Percentiles rank a stretch among this genome's conserved stretches.
These are phyloP conservation scores for Cheilosia soror DNA, from an alignment of 2,888 invertebrate genomes.

Conservation along the genomic window DNA sequence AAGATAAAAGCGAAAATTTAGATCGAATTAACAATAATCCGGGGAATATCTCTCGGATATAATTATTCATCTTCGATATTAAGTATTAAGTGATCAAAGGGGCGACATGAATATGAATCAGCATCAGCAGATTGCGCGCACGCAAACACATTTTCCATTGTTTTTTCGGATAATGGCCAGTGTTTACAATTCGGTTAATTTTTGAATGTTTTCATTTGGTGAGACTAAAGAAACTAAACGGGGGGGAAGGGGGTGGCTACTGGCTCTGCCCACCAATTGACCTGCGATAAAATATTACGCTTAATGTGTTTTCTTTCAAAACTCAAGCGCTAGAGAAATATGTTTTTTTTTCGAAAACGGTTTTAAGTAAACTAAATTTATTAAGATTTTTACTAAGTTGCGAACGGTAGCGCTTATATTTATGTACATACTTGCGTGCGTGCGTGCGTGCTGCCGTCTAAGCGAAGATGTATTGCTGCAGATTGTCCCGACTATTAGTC, in stretches of 20 bases:
- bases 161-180: slow-evolving; percentile 38
- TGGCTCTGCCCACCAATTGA: slow-evolving; percentile 14
- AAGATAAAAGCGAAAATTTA: slow-evolving; percentile 72
- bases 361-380: slow-evolving; percentile 58
- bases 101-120: slow-evolving; percentile 63
- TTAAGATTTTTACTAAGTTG: slow-evolving; percentile 59
- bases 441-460: slow-evolving; percentile 3
- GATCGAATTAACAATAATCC: slow-evolving; percentile 62
- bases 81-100: slow-evolving; percentile 76
- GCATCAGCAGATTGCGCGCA: slow-evolving; percentile 9
- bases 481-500: background rate
- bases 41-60: slow-evolving; percentile 36
- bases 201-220: slow-evolving; percentile 58
- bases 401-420: slow-evolving; percentile 32
- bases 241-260: background rate
- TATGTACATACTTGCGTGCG: slow-evolving; percentile 9
- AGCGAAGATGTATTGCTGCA: background rate
- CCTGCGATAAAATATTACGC: slow-evolving; percentile 53
- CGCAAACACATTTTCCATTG: slow-evolving; percentile 54
- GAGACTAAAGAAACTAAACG: slow-evolving; percentile 35
- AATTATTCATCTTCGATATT: slow-evolving; percentile 70
- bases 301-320: slow-evolving; percentile 64
- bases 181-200: slow-evolving; percentile 47
- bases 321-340: slow-evolving; percentile 27
- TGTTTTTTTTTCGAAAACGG: slow-evolving; percentile 25